Evolutionary conservation across 2,113 vertebrate genomes (phyloP).

Genomic region (Hydropotes inermis): DNA sequence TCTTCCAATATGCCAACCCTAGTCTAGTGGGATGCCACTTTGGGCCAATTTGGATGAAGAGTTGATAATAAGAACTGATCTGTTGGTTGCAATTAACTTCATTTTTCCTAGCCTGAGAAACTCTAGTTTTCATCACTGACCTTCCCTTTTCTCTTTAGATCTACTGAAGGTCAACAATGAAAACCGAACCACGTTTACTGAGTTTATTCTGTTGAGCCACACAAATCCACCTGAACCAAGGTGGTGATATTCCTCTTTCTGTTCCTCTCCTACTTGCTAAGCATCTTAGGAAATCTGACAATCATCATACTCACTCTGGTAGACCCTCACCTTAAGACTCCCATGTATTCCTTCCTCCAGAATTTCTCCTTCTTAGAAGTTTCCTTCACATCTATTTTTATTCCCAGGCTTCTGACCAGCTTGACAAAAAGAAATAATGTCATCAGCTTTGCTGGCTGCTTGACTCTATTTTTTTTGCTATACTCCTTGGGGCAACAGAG

Average conservation of each 20-base stretch:
- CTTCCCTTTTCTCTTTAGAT: not conserved
- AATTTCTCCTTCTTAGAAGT: conserved; percentile 54
- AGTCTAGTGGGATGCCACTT: not conserved
- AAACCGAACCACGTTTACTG: not conserved
- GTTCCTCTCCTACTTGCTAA: not conserved
- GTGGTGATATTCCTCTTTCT: not conserved
- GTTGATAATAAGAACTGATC: not conserved
- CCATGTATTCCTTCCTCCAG: conserved; percentile 9
- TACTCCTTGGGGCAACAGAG: not conserved
- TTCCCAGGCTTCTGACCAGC: not conserved
- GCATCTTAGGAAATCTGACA: not conserved
- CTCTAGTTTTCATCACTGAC: not conserved
- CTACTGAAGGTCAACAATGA: not conserved
- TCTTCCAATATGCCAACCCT: not conserved
- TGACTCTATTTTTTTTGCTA: conserved; percentile 6
- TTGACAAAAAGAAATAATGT: not conserved
- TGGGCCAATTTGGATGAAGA: not conserved
- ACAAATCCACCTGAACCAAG: not conserved
- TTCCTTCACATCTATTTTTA: not conserved
- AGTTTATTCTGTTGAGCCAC: not conserved
- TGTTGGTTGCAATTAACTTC: not conserved
- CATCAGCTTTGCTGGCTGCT: not conserved
- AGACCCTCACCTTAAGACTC: not conserved
- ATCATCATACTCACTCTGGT: not conserved
- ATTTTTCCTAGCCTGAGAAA: not conserved